These are phyloP conservation scores for Cataglyphis cursor DNA, from an alignment of 2,888 invertebrate genomes.

Conservation along the genomic window DNA sequence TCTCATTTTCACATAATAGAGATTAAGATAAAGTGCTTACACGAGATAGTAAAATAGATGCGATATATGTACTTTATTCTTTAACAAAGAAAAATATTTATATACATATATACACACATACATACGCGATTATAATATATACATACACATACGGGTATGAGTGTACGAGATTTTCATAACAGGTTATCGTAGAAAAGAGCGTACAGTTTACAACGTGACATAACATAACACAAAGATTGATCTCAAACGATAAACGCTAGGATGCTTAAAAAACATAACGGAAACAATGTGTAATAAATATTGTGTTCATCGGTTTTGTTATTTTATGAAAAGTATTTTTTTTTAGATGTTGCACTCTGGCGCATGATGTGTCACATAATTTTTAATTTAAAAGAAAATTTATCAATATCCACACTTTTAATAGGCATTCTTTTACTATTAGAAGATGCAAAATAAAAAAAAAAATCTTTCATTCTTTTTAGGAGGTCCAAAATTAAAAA, in stretches of 20 bases:
- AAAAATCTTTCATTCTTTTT: background rate
- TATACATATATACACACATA: background rate
- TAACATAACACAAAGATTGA: slow-evolving; percentile 13
- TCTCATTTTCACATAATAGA: slow-evolving; percentile 13
- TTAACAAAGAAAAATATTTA: slow-evolving; percentile 35
- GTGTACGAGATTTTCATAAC: slow-evolving; percentile 26
- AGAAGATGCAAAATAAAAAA: background rate
- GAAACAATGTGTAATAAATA: background rate
- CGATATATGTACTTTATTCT: slow-evolving; percentile 17
- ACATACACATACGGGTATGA: background rate
- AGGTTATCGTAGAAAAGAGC: slow-evolving; percentile 8
- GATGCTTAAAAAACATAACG: background rate
- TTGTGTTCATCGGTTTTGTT: background rate
- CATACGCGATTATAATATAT: background rate
- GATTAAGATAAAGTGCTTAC: background rate
- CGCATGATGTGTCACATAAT: background rate
- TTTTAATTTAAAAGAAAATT: slow-evolving; percentile 8
- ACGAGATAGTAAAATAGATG: slow-evolving; percentile 21
- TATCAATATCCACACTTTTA: background rate
- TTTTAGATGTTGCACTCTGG: background rate
- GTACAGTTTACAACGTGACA: background rate
- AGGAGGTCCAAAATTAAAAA: background rate
- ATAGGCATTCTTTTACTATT: background rate
- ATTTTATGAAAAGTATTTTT: background rate
- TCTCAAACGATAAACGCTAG: background rate